Evolutionary conservation across 2,113 vertebrate genomes (phyloP), one percentile per base, ranked within the genome.

Genomic region (Callorhinus ursinus): DNA sequence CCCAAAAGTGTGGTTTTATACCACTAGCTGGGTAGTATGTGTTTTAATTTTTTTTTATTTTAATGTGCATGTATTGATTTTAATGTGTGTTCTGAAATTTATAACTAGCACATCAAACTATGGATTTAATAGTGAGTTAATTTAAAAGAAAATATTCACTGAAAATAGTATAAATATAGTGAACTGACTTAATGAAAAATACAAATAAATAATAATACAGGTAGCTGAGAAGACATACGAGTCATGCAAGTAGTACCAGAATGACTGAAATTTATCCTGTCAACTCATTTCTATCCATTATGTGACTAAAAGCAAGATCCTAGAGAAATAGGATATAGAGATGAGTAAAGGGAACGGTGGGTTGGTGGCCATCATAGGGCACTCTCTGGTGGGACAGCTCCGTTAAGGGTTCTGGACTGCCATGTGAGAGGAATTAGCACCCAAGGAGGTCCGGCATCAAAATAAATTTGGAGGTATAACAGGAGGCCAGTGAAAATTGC

Each of bases 21-120:
- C 36, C 53, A 84, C 61, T 80, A 76, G 12, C 55, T 93, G 33
- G 33, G 33, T 94, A 51, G 21, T 18, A 74, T 36, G 57, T 84
- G 4, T 26, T 77, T 82, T 92, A 67, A 72, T 51, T 89, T 71
- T 87, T 95, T 93, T 57, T 21, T 81, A 88, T 85, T 90, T 67
- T 84, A 90, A 69, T 94, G 26, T 14, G 84, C 69, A 87, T 83
- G 9, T 79, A 42, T 88, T 96, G 69, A 85, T 95, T 91, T 93
- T 97, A 92, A 74, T 79, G 21, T 67, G 13, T 79, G 36, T 74
- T 93, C 53, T 90, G 69, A 96, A 96, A 96, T 26, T 72, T 89
- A 24, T 92, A 88, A 79, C 61, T 92, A 88, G 67, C 69, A 76
- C 36, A 72, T 90, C 51, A 81, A 93, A 90, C 28, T 18, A 51